Percentiles rank a stretch among this genome's conserved stretches.
phyloP scores from a whole-genome alignment of 2,888 invertebrate genomes.

The Clunio marinus region DNA sequence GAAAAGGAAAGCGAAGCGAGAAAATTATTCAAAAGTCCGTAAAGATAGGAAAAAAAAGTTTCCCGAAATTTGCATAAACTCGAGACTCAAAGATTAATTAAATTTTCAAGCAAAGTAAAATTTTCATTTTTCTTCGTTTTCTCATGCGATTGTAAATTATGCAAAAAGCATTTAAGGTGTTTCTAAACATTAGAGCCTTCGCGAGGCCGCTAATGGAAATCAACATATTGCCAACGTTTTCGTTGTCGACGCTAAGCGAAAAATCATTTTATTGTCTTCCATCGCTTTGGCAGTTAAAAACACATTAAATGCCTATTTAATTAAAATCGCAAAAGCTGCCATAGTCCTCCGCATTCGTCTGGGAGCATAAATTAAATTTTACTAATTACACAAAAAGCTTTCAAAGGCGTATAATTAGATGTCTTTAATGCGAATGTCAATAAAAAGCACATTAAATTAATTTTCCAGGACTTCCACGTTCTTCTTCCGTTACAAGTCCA shows the following conservation, averaged over 20 bases:
- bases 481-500: not conserved
- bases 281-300: conserved; percentile 1
- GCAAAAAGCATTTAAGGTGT: conserved; percentile 15
- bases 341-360: not conserved
- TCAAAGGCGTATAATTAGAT: not conserved
- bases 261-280: not conserved
- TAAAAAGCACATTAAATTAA: conserved; percentile 14
- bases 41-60: not conserved
- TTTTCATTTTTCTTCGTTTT: conserved; percentile 5
- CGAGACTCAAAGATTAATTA: conserved; percentile 33
- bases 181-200: not conserved
- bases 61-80: conserved; percentile 18
- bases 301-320: conserved; percentile 15
- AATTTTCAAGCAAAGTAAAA: conserved; percentile 21
- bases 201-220: conserved; percentile 26
- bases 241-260: not conserved
- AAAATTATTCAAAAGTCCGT: conserved; percentile 27
- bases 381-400: conserved; percentile 27
- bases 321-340: not conserved
- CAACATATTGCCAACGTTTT: conserved; percentile 13
- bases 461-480: not conserved
- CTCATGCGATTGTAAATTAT: not conserved
- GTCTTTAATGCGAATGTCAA: conserved; percentile 5
- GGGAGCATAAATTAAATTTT: conserved; percentile 24
- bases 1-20: not conserved